Base-by-base conservation (phyloP, 2,888 invertebrate genomes). In the Eubasilissa splendida region DNA sequence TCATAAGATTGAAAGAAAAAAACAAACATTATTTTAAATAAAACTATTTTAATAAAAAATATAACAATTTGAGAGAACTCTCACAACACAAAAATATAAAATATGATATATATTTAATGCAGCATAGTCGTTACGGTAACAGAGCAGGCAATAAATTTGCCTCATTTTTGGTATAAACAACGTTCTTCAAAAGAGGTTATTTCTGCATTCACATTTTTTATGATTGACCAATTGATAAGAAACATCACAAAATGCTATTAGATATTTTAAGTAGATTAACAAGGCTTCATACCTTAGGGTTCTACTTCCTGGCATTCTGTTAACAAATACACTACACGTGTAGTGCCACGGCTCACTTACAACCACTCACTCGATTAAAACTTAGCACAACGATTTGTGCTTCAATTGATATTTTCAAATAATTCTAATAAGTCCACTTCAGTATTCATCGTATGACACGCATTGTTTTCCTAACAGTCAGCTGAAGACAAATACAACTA, bases 41-140 rank as follows among this genome's bases (percentile, higher is more conserved):
- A 79, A 79, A 79, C 73, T 79, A 79, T 79, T 79, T 77, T 79
- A 79, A 79, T 79, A 74, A 79, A 79, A 79, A 78, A 79, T 73
- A 77, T 77, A 79, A 73, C 79, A 79, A 79, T 79, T 79, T 79
- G 79, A 79, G 79, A 79, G 73, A 79, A 79, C 60, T 79, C 79
- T 79, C 79, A 79, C 79, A 79, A 79, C 79, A 79, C 71, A 74
- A 73, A 73, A 73, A 73, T 63, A 73, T 73, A 79, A 71, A 70
- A 71, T 73, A 70, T 70, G n/a, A 54, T 54, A 70, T 68, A 78
- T 58, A 79, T 77, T 77, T 66, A 14, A 77, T 33, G 68, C 14
- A 52, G 22, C 52, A 22, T 52, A 70, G 52, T 50, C 68, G 33
- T 42, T 54, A 65, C 59, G 77, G 77, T 77, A 77, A 77, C 77